Evolutionary conservation across 2,113 vertebrate species (phyloP), one percentile per base, ranked within the genome.

Genomic region (Tetrax tetrax): DNA sequence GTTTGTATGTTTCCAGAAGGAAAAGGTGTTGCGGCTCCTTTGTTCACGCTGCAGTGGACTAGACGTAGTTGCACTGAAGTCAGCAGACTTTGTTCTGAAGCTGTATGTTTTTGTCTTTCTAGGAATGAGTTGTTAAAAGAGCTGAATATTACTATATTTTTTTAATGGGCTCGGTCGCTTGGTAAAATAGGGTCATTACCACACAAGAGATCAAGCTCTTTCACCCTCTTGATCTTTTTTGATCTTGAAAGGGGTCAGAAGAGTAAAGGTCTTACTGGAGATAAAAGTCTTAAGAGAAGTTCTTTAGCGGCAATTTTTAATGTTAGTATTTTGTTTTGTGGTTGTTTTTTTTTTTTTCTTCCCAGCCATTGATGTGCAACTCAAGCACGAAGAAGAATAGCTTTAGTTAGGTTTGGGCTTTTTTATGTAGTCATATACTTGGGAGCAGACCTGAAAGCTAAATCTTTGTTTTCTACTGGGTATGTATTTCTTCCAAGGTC

Each of bases 281-380:
- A 96, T 96, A 93, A 94, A 96, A 95, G 83, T 91, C 81, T 91
- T 87, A 91, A 81, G 65, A 87, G 20, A 83, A 93, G 48, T 76
- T 87, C 57, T 79, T 84, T 60, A 60, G 45, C 3, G 3, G 60
- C 53, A 68, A 92, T 92, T 93, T 96, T 94, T 94, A 81, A 88
- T 77, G 76, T 76, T 79, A n/a, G 38, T 60, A 51, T 43, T 43
- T 43, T 43, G 41, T 12, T 43, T 15, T 43, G 41, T 43, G 41
- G 38, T 41, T 41, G 10, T 15, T 43, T 43, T 37, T n/a, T 35
- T 47, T 20, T 41, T n/a, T 35, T 47, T 20, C 3, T 8, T 3
- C 4, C 20, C 31, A 7, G 7, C 37, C 1, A 2, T 74, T 66
- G 74, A 83, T 80, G 61, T 60, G 59, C 66, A 45, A 38, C 57